Base-by-base conservation (phyloP, 2,113 vertebrate genomes). In the Sprattus sprattus region DNA sequence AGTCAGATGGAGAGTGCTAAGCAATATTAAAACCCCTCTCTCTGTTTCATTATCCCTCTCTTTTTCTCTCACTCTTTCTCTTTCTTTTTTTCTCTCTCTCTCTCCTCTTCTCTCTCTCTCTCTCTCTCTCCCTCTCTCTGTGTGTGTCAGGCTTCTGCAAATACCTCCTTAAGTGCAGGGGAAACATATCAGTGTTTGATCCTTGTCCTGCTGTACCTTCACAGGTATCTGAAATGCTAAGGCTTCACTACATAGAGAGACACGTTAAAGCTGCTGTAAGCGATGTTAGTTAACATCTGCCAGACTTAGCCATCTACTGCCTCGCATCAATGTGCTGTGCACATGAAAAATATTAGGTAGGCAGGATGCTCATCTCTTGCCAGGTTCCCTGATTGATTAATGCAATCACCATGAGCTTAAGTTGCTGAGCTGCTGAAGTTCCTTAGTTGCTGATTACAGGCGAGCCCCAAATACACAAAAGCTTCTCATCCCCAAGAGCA, bases 141-240 rank as follows among this genome's bases (percentile, higher is more conserved):
- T 57, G 39, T 46, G 49, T 54, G 52, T 87, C 52, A 80, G 91
- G 89, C 89, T 89, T 91, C 88, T 90, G 87, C 89, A 64, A 92
- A 89, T 92, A 94, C 94, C 93, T 94, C 92, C 87, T 90, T 87
- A 90, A 91, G 90, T 88, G 86, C 86, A 86, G 60, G 89, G 92
- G 88, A 92, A 92, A 93, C 94, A 94, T 94, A 95, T 95, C 93
- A 94, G 93, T 90, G 90, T 92, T 89, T 91, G 82, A 88, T 83
- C 67, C 83, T 87, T 86, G 81, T 89, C 89, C 90, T 6, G 8
- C 82, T 85, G 86, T 84, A 84, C 45, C 52, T 46, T 84, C 80
- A 64, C 64, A 87, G 81, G 85, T 87, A 82, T 88, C 85, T 85
- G 28, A 71, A 84, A 32, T 75, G 47, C 64, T 32, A 85, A 18